These are phyloP conservation scores for Babyrousa celebensis DNA, from an alignment of 2,797 vertebrate species.

Conservation along the genomic window DNA sequence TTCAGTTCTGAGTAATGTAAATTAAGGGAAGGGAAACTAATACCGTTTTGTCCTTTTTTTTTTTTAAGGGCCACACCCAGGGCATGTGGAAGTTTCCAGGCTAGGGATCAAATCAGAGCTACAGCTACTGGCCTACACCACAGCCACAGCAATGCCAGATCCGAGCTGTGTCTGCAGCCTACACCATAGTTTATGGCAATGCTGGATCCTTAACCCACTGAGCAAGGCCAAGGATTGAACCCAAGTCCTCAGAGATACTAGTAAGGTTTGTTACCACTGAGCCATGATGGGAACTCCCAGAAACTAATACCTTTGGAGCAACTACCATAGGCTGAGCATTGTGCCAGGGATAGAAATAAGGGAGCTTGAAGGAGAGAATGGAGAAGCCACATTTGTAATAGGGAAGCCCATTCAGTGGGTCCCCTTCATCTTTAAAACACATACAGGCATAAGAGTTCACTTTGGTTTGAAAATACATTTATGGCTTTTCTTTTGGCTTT, in stretches of 20 bases:
- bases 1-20: neutral
- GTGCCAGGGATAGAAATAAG: neutral
- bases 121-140: too few relatives aligned
- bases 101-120: too few relatives aligned
- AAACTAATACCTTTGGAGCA: neutral
- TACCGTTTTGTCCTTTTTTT: neutral
- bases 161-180: too few relatives aligned
- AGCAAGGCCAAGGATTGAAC: too few relatives aligned
- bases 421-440: neutral
- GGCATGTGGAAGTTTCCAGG: too few relatives aligned
- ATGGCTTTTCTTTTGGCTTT: neutral
- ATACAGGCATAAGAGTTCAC: neutral
- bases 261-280: too few relatives aligned
- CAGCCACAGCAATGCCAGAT: too few relatives aligned
- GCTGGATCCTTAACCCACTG: too few relatives aligned
- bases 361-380: neutral
- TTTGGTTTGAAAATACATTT: constrained; percentile 42
- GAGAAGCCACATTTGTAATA: neutral
- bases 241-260: too few relatives aligned
- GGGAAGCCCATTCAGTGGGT: neutral
- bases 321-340: neutral
- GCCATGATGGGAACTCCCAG: too few relatives aligned
- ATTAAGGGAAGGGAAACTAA: neutral
- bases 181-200: too few relatives aligned
- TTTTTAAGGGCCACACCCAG: too few relatives aligned